Evolutionary conservation across 2,888 invertebrate genomes (phyloP).

Genomic region (Urechis unicinctus): DNA sequence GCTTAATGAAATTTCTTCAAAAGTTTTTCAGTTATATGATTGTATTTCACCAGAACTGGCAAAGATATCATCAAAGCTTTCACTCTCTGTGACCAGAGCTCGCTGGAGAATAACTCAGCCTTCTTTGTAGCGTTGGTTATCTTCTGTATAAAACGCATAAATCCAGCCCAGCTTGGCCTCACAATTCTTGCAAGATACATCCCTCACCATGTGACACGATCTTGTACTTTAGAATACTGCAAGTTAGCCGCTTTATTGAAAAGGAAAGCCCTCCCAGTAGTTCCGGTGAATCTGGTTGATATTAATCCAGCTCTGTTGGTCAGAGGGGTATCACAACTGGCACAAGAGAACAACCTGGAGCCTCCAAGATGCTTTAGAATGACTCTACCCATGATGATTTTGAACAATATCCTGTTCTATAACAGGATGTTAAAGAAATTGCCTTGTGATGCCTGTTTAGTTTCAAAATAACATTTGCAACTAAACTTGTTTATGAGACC

Average conservation of each 20-base stretch:
- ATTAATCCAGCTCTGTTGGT: conserved; percentile 92
- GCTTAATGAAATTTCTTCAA: no score
- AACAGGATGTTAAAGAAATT: no score
- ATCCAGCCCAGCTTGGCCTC: conserved; percentile 96
- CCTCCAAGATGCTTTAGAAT: conserved; percentile 90
- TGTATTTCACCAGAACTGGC: background rate
- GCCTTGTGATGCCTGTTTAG: no score
- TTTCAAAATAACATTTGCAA: no score
- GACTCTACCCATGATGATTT: conserved; percentile 41
- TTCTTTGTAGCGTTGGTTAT: conserved; percentile 94
- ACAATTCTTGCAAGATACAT: conserved; percentile 96
- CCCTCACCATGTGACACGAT: conserved; percentile 96
- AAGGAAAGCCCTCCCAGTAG: conserved; percentile 96
- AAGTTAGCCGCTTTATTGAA: conserved; percentile 89
- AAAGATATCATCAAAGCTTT: conserved; percentile 62
- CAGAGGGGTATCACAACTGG: conserved; percentile 88
- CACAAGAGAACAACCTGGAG: conserved; percentile 84
- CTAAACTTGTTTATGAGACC: no score
- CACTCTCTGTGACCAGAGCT: conserved; percentile 89
- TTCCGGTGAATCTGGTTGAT: conserved; percentile 94
- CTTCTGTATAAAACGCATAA: conserved; percentile 97
- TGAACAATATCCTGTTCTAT: no score
- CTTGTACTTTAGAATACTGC: conserved; percentile 63
- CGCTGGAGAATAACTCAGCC: conserved; percentile 92
- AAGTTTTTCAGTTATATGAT: no score